phyloP scores from a whole-genome alignment of 2,797 vertebrate species.

The Helostoma temminkii region DNA sequence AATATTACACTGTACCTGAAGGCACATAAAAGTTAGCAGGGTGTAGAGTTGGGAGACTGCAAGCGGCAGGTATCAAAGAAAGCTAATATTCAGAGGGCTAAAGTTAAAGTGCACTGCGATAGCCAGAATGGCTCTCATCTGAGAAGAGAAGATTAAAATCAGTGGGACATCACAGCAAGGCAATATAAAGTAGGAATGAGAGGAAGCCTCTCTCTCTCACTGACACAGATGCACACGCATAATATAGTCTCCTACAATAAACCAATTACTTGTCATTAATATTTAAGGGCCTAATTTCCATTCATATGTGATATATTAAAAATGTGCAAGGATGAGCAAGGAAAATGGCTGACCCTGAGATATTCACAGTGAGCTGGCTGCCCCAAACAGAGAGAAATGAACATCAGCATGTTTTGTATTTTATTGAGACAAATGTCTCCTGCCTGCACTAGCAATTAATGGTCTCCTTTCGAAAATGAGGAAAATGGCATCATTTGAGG shows the following conservation, averaged over 20 bases:
- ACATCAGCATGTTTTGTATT: conserved; percentile 78
- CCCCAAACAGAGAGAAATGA: conserved; percentile 78
- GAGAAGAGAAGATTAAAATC: conserved; percentile 89
- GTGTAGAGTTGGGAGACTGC: conserved; percentile 73
- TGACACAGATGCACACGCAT: conserved; percentile 73
- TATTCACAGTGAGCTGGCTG: conserved; percentile 70
- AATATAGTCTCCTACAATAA: conserved; percentile 83
- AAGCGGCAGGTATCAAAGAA: conserved; percentile 79
- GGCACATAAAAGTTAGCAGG: conserved; percentile 75
- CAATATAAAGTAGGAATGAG: conserved; percentile 79
- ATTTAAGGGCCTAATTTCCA: conserved; percentile 86
- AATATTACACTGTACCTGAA: conserved; percentile 67
- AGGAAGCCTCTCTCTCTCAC: conserved; percentile 64
- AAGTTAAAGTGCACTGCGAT: conserved; percentile 83
- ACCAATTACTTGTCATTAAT: conserved; percentile 88
- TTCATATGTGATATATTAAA: conserved; percentile 85
- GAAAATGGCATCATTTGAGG: conserved; percentile 63
- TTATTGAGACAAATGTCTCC: conserved; percentile 85
- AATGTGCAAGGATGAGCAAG: conserved; percentile 73
- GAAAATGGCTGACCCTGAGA: conserved; percentile 79
- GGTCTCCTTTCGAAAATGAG: conserved; percentile 65
- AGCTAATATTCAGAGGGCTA: conserved; percentile 82
- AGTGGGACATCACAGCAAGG: conserved; percentile 85
- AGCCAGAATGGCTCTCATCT: conserved; percentile 85
- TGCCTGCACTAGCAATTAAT: conserved; percentile 81